These are phyloP conservation scores for Agrotis puta DNA, from an alignment of 2,888 invertebrate genomes.

Conservation along the genomic window DNA sequence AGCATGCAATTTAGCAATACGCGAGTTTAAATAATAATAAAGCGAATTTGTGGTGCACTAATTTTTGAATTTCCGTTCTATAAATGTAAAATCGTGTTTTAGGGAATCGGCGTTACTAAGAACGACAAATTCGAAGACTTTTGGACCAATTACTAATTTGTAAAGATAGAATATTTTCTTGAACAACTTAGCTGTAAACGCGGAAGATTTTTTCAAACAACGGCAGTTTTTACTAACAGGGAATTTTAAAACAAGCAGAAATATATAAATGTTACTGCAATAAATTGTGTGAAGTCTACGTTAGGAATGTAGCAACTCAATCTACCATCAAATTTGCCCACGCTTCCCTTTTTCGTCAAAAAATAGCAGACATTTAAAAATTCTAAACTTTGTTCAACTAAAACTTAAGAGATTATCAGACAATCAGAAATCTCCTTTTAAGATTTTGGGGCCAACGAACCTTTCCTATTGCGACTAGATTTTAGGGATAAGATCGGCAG, in stretches of 20 bases:
- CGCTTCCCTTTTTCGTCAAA: constrained; percentile 45
- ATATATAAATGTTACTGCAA: constrained; percentile 25
- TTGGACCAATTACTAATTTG: no score
- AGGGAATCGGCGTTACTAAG: no score
- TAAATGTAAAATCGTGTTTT: no score
- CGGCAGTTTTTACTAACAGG: background rate
- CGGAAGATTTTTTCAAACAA: background rate
- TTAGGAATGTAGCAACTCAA: constrained; percentile 40
- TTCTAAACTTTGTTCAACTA: background rate
- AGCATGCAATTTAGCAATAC: background rate
- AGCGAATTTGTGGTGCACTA: background rate
- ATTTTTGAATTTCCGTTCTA: background rate
- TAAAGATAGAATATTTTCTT: background rate
- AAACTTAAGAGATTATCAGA: background rate
- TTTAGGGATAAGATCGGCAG: no score
- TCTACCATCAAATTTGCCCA: constrained; percentile 41
- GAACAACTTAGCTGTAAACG: background rate
- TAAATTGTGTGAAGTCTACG: constrained; percentile 47
- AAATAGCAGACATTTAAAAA: constrained; percentile 14
- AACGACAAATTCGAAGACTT: no score
- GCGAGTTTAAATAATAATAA: no score
- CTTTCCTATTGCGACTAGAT: no score
- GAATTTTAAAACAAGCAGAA: constrained; percentile 8
- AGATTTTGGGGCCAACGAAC: no score
- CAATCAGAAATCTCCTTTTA: constrained; percentile 29